phyloP scores from a whole-genome alignment of 92 coral and sea anemone genomes.

The Phenganax stokvisi region DNA sequence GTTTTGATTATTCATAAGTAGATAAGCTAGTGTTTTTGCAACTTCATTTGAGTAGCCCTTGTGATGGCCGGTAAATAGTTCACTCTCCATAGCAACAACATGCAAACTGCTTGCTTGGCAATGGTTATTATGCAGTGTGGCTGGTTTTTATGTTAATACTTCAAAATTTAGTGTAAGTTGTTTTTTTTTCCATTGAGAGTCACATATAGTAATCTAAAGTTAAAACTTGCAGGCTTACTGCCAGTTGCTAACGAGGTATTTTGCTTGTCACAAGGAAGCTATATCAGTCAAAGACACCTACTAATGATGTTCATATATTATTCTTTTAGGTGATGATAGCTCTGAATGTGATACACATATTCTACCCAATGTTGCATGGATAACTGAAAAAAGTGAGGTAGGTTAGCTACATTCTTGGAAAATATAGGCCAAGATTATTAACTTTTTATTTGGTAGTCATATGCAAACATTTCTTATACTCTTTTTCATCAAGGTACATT shows the following conservation, averaged over 20 bases:
- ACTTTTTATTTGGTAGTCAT: too few species aligned
- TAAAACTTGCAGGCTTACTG: neutral
- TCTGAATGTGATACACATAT: slow-evolving; percentile 26
- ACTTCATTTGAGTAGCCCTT: too few species aligned
- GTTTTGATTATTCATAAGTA: too few species aligned
- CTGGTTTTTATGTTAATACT: too few species aligned
- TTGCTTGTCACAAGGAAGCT: neutral
- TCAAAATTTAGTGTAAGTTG: neutral
- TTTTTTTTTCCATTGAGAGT: neutral
- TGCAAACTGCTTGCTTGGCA: too few species aligned
- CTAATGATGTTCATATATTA: neutral
- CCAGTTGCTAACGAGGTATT: neutral
- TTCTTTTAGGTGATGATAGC: slow-evolving; percentile 27
- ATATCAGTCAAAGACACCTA: neutral
- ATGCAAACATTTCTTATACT: too few species aligned
- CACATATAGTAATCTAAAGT: neutral
- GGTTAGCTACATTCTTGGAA: neutral
- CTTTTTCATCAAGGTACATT: too few species aligned
- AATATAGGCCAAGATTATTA: too few species aligned
- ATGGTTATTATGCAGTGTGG: too few species aligned
- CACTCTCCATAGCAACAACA: too few species aligned
- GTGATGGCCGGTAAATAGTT: too few species aligned
- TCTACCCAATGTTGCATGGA: slow-evolving; percentile 28
- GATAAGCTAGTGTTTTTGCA: too few species aligned
- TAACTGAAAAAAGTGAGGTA: slow-evolving; percentile 22